phyloP scores from a whole-genome alignment of 2,888 invertebrate genomes.

The Syrista parreyssii region DNA sequence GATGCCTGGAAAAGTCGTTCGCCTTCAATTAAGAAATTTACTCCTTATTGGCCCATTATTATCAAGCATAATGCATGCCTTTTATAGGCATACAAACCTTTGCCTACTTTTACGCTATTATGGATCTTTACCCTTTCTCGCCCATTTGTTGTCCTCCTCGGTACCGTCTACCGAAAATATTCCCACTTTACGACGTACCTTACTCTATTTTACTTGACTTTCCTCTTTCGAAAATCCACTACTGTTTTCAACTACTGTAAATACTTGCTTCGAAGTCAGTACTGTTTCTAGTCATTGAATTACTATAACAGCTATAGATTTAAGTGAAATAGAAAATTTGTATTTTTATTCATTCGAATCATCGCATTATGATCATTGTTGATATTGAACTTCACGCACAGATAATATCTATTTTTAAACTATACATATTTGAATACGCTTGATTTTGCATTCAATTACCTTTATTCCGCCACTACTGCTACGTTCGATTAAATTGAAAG shows the following conservation, averaged over 20 bases:
- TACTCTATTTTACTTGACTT: neutral
- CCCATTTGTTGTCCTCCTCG: neutral
- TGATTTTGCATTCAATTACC: too few relatives aligned
- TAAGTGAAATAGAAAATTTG: too few relatives aligned
- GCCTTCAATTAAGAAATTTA: conserved; percentile 49
- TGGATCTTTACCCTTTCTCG: conserved; percentile 19
- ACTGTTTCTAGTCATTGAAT: too few relatives aligned
- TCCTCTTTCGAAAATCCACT: neutral
- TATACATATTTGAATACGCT: too few relatives aligned
- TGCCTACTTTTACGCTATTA: neutral
- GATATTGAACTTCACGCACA: too few relatives aligned
- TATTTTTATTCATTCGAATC: too few relatives aligned
- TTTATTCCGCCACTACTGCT: too few relatives aligned
- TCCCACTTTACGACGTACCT: neutral
- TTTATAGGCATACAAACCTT: neutral
- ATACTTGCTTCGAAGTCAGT: neutral
- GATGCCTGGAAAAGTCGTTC: neutral
- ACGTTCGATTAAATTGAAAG: too few relatives aligned
- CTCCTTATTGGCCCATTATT: conserved; percentile 56
- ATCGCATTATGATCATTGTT: too few relatives aligned
- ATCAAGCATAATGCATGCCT: neutral
- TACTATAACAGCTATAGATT: too few relatives aligned
- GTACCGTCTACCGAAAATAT: neutral
- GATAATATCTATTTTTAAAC: too few relatives aligned
- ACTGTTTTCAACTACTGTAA: neutral